Evolutionary conservation across 2,113 vertebrate genomes (phyloP).

Genomic region (Lepidothrix coronata): DNA sequence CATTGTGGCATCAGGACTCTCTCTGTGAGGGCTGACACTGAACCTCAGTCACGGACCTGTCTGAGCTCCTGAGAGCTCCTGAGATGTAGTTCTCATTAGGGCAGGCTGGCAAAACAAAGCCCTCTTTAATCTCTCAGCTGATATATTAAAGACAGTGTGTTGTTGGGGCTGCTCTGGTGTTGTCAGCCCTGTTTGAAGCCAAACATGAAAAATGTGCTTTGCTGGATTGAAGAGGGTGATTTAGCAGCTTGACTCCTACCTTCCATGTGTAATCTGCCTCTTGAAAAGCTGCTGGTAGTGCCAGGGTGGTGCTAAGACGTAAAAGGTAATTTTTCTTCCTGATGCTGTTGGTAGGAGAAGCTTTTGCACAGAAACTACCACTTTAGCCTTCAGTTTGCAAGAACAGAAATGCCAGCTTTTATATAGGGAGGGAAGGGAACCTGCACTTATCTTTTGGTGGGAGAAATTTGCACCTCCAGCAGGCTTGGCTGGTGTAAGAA

Average conservation of each 20-base stretch:
- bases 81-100: neutral
- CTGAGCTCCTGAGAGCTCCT: neutral
- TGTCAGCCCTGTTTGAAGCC: neutral
- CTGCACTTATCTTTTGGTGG: neutral
- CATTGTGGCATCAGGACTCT: neutral
- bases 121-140: neutral
- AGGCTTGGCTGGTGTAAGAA: neutral
- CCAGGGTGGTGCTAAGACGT: neutral
- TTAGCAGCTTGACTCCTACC: neutral
- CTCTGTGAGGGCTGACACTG: neutral
- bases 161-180: neutral
- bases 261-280: neutral
- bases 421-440: neutral
- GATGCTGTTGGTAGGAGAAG: neutral
- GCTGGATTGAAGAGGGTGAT: neutral
- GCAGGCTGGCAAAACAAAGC: neutral
- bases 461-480: neutral
- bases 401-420: neutral
- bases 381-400: neutral
- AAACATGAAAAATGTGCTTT: neutral
- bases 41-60: neutral
- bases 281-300: conserved; percentile 3
- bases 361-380: neutral
- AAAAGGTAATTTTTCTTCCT: neutral
- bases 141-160: neutral